These are phyloP conservation scores for Oxygymnocypris stewartii DNA, from an alignment of 2,113 vertebrate species.

Conservation along the genomic window DNA sequence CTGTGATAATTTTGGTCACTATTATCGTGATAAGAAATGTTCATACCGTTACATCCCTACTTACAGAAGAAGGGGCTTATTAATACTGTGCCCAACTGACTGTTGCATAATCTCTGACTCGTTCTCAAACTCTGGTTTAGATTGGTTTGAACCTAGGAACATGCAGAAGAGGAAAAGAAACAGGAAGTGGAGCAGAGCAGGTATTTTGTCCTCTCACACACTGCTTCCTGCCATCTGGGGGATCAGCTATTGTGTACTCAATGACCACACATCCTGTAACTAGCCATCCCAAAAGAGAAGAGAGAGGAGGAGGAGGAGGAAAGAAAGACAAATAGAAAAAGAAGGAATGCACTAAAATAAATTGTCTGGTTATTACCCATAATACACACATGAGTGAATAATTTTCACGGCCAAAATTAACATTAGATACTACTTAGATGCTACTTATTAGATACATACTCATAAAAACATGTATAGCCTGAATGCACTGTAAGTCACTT, in stretches of 20 bases:
- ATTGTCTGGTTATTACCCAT: neutral
- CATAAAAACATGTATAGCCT: no score
- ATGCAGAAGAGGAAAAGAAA: slow-evolving; percentile 46
- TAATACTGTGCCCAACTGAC: neutral
- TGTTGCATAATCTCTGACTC: neutral
- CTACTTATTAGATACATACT: no score
- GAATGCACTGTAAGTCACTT: no score
- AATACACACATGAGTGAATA: neutral
- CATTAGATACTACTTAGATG: neutral
- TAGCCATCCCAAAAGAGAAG: slow-evolving; percentile 55
- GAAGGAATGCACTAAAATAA: neutral
- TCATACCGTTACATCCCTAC: no score
- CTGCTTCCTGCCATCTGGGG: slow-evolving; percentile 90
- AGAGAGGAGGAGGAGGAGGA: slow-evolving; percentile 18
- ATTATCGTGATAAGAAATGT: no score
- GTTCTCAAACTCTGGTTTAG: neutral
- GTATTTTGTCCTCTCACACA: slow-evolving; percentile 75
- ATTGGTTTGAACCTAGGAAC: neutral
- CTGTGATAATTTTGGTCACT: no score
- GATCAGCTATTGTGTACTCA: slow-evolving; percentile 82
- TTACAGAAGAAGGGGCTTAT: slow-evolving; percentile 1
- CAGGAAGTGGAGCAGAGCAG: slow-evolving; percentile 71
- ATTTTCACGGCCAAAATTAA: neutral
- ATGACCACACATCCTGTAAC: slow-evolving; percentile 80
- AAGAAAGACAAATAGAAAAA: slow-evolving; percentile 52